Base-by-base conservation (phyloP, 2,888 invertebrate genomes). In the Eretmocerus hayati region DNA sequence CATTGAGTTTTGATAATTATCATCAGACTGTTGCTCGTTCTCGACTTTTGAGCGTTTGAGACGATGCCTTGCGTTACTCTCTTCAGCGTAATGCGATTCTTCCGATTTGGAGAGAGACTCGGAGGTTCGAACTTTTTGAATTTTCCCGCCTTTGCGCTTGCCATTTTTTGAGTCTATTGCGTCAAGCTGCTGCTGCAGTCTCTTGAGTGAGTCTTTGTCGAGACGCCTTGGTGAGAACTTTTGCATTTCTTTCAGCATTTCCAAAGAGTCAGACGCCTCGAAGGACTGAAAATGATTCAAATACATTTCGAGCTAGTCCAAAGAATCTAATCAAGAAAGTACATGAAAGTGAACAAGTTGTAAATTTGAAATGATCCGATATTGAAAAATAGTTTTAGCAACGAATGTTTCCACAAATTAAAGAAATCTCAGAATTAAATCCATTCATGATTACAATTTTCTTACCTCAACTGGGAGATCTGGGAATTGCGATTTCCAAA, bases 91-190 rank as follows among this genome's bases (percentile, higher is more conserved):
- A 16, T 62, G 59, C 5, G 58, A 56, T 42, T 58, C 60, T 33
- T 62, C 65, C 1, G 60, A 59, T 8, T 61, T 53, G 1, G 46
- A 48, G 1, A 36, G 41, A 2, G 47, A 48, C 8, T 48, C 47
- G 0, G 61, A 52, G 1, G 57, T 52, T 51, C 64, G 68, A 1
- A 55, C 54, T 47, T 66, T 70, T 6, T 64, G 58, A 46, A 51
- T 60, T 42, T 66, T 67, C 2, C 59, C 56, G 16, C 58, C 63
- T 55, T 66, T 69, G 2, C 69, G 63, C 41, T 71, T 71, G 3
- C 62, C 62, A 38, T 57, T 62, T 46, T 66, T 69, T 2, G 41
- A 22, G 0, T 65, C 63, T 0, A 54, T 50, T 4, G 23, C 5
- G 4, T 32, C 30, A 9, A 44, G 26, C 20, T 51, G 46, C 5